Evolutionary conservation across 2,888 invertebrate genomes (phyloP).

Genomic region (Euzophera pinguis): DNA sequence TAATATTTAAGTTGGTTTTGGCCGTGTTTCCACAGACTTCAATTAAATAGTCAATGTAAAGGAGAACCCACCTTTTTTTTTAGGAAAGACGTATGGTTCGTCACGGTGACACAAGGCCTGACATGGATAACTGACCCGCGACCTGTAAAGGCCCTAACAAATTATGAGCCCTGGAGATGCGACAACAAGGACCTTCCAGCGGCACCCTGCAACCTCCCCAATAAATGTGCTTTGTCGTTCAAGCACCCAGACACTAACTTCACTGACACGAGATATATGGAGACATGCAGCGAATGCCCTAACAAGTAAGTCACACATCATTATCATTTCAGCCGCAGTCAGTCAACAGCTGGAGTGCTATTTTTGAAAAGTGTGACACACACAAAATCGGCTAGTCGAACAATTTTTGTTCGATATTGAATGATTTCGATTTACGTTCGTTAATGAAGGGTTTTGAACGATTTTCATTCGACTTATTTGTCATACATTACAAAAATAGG

Average conservation of each 20-base stretch:
- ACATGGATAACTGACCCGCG: slow-evolving; percentile 95
- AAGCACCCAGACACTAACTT: slow-evolving; percentile 87
- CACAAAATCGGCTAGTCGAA: too few relatives aligned
- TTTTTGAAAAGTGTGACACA: too few relatives aligned
- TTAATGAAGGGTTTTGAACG: too few relatives aligned
- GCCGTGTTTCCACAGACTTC: slow-evolving; percentile 15
- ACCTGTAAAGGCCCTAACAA: slow-evolving; percentile 82
- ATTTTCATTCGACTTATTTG: too few relatives aligned
- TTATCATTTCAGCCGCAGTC: too few relatives aligned
- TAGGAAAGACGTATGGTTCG: slow-evolving; percentile 92
- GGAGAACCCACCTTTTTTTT: too few relatives aligned
- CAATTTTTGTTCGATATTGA: too few relatives aligned
- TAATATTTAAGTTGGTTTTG: slow-evolving; percentile 2
- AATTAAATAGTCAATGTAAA: slow-evolving; percentile 20
- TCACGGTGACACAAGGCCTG: slow-evolving; percentile 92
- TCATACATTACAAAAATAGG: too few relatives aligned
- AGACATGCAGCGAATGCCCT: slow-evolving; percentile 92
- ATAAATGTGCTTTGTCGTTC: slow-evolving; percentile 91
- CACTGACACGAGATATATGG: slow-evolving; percentile 91
- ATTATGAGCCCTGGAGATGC: slow-evolving; percentile 91
- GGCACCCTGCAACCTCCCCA: slow-evolving; percentile 88
- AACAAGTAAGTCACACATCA: slow-evolving; percentile 75
- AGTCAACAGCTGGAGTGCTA: too few relatives aligned
- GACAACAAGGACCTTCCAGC: slow-evolving; percentile 85
- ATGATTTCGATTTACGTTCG: too few relatives aligned